phyloP scores from a whole-genome alignment of 2,797 vertebrate species.

The Myotis pilosus region DNA sequence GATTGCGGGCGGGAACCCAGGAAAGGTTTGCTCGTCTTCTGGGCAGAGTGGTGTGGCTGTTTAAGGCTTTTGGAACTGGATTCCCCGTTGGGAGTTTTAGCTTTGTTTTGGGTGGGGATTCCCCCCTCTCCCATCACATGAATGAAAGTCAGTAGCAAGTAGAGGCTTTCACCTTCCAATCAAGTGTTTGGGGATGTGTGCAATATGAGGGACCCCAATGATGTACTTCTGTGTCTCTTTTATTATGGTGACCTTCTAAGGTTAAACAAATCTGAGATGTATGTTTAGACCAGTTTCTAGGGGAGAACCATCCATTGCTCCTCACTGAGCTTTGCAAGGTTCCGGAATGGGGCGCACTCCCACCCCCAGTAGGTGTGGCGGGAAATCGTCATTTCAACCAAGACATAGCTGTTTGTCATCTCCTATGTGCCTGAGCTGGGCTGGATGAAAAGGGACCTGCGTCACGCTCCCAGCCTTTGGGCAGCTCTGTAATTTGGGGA shows the following conservation, averaged over 20 bases:
- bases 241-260: not conserved
- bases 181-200: not conserved
- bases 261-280: not conserved
- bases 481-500: not conserved
- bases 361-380: not conserved
- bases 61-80: not conserved
- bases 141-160: not conserved
- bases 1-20: fast-evolving
- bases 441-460: not conserved
- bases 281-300: not conserved
- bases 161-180: not conserved
- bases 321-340: not conserved
- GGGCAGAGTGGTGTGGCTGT: not conserved
- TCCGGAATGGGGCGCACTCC: not conserved
- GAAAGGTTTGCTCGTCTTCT: not conserved
- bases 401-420: not conserved
- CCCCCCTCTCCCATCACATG: not conserved
- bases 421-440: not conserved
- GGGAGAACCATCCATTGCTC: not conserved
- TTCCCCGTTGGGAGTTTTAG: not conserved
- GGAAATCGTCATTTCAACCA: not conserved
- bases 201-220: not conserved
- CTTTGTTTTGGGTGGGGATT: not conserved
- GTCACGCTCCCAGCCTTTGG: not conserved
- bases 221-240: not conserved